Conservation (phyloP, 2,888 invertebrate species). For the Atrina japonica region DNA sequence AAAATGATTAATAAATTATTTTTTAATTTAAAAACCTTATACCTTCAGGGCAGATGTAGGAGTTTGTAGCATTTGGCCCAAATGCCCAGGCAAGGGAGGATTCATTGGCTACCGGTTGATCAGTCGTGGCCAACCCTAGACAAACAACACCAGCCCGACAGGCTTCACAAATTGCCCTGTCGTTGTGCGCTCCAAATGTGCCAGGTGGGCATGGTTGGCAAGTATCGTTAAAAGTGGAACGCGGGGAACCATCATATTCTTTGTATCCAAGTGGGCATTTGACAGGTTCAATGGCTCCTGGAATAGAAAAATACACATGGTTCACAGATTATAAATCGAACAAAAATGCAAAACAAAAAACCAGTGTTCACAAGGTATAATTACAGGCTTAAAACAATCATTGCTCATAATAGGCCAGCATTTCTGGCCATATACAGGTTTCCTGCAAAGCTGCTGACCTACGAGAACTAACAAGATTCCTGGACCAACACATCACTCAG, state of each 20-base stretch:
- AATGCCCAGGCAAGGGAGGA: conserved; percentile 58
- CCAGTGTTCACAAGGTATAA: not conserved
- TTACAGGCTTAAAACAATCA: too few species aligned
- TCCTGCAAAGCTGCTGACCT: too few species aligned
- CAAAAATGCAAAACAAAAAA: not conserved
- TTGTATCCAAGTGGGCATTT: conserved; percentile 78
- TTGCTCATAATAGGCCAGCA: too few species aligned
- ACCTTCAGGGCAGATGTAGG: conserved; percentile 77
- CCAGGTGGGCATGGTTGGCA: conserved; percentile 77
- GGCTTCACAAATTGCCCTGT: conserved; percentile 69
- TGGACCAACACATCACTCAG: too few species aligned
- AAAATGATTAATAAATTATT: too few species aligned
- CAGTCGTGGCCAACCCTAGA: conserved; percentile 70
- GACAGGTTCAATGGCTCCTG: conserved; percentile 76
- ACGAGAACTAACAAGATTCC: too few species aligned
- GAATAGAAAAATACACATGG: conserved; percentile 14
- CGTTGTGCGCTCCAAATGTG: conserved; percentile 71
- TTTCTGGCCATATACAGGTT: too few species aligned
- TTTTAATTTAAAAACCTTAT: too few species aligned
- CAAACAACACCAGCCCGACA: conserved; percentile 79
- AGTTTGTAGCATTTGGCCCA: conserved; percentile 72
- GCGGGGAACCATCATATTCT: conserved; percentile 71
- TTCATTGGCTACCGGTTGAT: conserved; percentile 71
- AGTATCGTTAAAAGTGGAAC: conserved; percentile 72
- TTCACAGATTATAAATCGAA: too few species aligned